Base-by-base conservation (phyloP, 2,113 vertebrate genomes). In the Capreolus pygargus region DNA sequence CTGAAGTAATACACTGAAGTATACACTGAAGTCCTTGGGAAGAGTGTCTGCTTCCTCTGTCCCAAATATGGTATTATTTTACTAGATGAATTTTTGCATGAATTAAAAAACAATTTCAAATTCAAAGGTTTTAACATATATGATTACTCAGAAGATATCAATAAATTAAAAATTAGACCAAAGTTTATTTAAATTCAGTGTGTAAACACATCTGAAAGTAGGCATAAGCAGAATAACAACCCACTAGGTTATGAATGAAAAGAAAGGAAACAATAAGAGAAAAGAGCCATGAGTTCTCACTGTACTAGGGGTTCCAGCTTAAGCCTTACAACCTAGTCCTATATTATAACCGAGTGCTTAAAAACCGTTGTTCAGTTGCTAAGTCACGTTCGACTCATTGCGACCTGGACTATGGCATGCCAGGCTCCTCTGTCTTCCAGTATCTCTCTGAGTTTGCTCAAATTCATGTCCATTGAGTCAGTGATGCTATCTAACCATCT, bases 21-120 rank as follows among this genome's bases (percentile, higher is more conserved):
- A 87, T 15, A n/a, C 5, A 54, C 25, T 95, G 64, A 89, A 85
- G 39, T 81, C 57, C 54, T 54, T 86, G 28, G 52, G 43, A 93
- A 14, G 52, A 60, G 6, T 90, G 84, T 39, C 64, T 36, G 58
- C n/a, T 93, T 86, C 43, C 43, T 95, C 86, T 81, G 23, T 89
- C 14, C n/a, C 86, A 93, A 95, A 30, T 70, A 82, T 16, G 76
- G 15, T 91, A 91, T 21, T 74, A 87, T 76, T 86, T 92, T 43
- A 79, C 16, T 92, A 92, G 92, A 12, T 28, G 13, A 43, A 95
- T 81, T 89, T 84, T 84, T 97, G 45, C 2, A 85, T 6, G 33
- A 92, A 39, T 64, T 86, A 30, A 95, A 92, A 88, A 92, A 86
- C n/a, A 87, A 28, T 47, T 57, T 88, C 33, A 78, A 93, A 86